Conservation (phyloP, 2,797 vertebrate species). For the Synanceia verrucosa region DNA sequence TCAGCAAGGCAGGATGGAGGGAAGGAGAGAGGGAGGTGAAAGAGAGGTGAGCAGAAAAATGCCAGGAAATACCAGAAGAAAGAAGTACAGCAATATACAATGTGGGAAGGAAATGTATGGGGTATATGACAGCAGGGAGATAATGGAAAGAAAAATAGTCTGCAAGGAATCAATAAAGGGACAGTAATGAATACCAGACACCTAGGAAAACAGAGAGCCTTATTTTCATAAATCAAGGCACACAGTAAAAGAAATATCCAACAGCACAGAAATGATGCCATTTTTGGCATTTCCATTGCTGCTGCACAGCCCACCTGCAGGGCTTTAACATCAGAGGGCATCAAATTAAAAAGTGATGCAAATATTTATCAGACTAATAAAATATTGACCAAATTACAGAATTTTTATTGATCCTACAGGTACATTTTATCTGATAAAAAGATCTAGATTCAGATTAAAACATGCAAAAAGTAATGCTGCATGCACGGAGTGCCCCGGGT, state of each 20-base stretch:
- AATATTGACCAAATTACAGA: no score
- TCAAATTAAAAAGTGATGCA: no score
- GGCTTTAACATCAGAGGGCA: background rate
- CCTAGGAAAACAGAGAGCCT: background rate
- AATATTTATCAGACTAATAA: no score
- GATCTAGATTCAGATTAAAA: no score
- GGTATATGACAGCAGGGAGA: no score
- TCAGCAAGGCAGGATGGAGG: slow-evolving; percentile 56
- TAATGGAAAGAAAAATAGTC: background rate
- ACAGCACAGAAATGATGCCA: slow-evolving; percentile 5
- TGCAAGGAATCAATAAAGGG: background rate
- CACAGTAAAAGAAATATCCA: slow-evolving; percentile 2
- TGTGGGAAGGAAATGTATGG: no score
- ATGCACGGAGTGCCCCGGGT: no score
- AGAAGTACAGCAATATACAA: background rate
- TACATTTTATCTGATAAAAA: no score
- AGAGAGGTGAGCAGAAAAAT: slow-evolving; percentile 20
- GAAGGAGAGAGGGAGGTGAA: slow-evolving; percentile 22
- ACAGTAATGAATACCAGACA: background rate
- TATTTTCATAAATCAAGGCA: slow-evolving; percentile 13
- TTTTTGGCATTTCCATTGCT: slow-evolving; percentile 24
- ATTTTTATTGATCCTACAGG: no score
- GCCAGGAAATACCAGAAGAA: slow-evolving; percentile 6
- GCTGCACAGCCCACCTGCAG: background rate
- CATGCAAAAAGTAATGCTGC: no score